These are phyloP conservation scores for Erebia palarica DNA, from an alignment of 2,888 invertebrate species.

Conservation along the genomic window DNA sequence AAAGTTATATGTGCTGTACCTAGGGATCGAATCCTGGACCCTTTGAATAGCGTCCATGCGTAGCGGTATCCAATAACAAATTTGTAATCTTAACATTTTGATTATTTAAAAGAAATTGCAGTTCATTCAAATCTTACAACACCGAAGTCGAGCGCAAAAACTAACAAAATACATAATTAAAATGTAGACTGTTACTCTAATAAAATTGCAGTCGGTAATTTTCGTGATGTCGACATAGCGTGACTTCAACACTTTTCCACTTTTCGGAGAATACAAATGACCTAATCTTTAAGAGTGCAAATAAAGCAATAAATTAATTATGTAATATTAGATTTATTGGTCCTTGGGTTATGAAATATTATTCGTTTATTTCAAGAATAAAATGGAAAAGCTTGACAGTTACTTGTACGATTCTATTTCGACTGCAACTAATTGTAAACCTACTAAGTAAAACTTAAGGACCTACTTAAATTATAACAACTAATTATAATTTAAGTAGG, in stretches of 20 bases:
- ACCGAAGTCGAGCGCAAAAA: neutral
- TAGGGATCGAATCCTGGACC: too few species aligned
- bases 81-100: too few species aligned
- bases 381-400: neutral
- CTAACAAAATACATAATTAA: neutral
- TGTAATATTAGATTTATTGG: neutral
- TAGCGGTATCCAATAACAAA: too few species aligned
- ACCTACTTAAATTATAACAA: too few species aligned
- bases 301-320: neutral
- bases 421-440: too few species aligned
- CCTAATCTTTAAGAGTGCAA: neutral
- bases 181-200: neutral
- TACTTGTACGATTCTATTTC: too few species aligned
- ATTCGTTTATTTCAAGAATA: neutral
- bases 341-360: neutral
- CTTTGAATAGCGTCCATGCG: too few species aligned
- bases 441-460: too few species aligned
- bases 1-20: too few species aligned
- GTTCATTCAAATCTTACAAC: neutral
- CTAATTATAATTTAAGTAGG: too few species aligned
- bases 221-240: constrained; percentile 5
- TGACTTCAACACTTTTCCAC: neutral
- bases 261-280: constrained; percentile 1
- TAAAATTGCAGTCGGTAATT: neutral
- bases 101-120: too few species aligned